Evolutionary conservation across 2,888 invertebrate species (phyloP).

Genomic region (Megalurothrips usitatus): DNA sequence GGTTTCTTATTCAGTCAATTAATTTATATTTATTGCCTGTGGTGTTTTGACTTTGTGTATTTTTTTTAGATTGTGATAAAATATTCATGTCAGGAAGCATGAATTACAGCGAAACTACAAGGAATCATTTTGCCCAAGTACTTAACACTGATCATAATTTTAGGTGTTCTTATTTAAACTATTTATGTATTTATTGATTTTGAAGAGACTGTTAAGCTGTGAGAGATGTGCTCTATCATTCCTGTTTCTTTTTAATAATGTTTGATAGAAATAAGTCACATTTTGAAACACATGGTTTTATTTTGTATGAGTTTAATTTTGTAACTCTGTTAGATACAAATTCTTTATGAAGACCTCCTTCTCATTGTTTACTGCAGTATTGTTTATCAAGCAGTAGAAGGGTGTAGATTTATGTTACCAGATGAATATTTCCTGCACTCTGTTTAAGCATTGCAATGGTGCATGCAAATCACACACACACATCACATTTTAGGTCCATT

Average conservation of each 20-base stretch:
- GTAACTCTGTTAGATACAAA: too few species aligned
- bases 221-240: too few species aligned
- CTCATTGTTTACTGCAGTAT: too few species aligned
- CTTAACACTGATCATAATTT: neutral
- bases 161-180: neutral
- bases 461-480: too few species aligned
- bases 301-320: neutral
- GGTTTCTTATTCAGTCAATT: too few species aligned
- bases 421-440: too few species aligned
- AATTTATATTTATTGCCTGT: neutral
- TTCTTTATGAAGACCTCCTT: too few species aligned
- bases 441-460: too few species aligned
- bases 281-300: neutral
- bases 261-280: neutral
- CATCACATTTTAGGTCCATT: too few species aligned
- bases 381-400: too few species aligned
- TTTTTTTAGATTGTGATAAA: neutral
- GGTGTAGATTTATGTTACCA: too few species aligned
- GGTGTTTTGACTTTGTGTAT: neutral
- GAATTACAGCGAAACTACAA: neutral
- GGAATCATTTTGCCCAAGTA: neutral
- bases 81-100: neutral
- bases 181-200: constrained; percentile 14
- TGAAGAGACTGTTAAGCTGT: too few species aligned
- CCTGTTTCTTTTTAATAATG: neutral